Evolutionary conservation across 2,888 invertebrate genomes (phyloP).

Genomic region (Oscheius sp.): DNA sequence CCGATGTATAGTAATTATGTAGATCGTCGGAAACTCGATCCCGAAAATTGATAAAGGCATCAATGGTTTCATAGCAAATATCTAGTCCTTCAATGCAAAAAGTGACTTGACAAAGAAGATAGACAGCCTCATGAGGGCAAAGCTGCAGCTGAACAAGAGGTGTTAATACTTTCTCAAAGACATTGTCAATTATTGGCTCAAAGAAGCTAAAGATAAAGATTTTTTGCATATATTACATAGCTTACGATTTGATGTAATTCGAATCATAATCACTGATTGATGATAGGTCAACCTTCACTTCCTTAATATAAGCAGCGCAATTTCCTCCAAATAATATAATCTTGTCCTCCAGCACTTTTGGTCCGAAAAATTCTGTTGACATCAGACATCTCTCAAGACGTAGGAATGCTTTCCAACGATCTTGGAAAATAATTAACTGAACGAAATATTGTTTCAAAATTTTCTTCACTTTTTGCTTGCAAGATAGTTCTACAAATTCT

Average conservation of each 20-base stretch:
- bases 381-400: slow-evolving; percentile 38
- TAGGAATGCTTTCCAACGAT: slow-evolving; percentile 38
- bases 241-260: slow-evolving; percentile 17
- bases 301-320: not conserved
- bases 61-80: slow-evolving; percentile 18
- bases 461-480: slow-evolving; percentile 36
- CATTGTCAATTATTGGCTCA: slow-evolving; percentile 31
- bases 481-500: slow-evolving; percentile 35
- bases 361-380: slow-evolving; percentile 42
- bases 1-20: slow-evolving; percentile 42
- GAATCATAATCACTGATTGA: slow-evolving; percentile 33
- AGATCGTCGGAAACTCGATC: slow-evolving; percentile 41
- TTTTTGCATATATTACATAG: not conserved
- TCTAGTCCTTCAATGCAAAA: slow-evolving; percentile 38
- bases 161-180: slow-evolving; percentile 40
- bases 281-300: slow-evolving; percentile 37
- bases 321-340: not conserved
- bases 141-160: slow-evolving; percentile 40
- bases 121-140: slow-evolving; percentile 35
- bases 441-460: not conserved
- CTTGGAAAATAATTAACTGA: slow-evolving; percentile 40
- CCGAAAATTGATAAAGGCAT: slow-evolving; percentile 36
- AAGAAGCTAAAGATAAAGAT: slow-evolving; percentile 32
- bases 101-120: slow-evolving; percentile 42
- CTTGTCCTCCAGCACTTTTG: slow-evolving; percentile 32